Base-by-base conservation (phyloP, 2,113 vertebrate species). In the Scomber colias region DNA sequence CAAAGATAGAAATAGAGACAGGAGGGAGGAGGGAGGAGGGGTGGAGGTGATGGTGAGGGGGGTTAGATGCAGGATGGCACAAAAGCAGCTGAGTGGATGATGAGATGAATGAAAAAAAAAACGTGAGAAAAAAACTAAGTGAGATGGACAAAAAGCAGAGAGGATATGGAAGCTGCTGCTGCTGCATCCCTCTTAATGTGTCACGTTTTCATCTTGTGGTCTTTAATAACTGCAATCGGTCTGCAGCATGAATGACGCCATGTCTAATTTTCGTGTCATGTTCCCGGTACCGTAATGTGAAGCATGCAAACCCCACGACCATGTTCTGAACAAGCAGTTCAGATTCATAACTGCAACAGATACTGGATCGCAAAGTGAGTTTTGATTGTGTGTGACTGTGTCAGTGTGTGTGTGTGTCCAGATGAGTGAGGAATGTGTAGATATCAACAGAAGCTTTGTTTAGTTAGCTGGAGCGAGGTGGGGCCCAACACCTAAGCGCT, bases 371-470 rank as follows among this genome's bases (percentile, higher is more conserved):
- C 3, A 12, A 45, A 48, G 50, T 16, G 35, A 64, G 45, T 45
- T 62, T 62, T 67, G 75, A 14, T 40, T 24, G 67, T 55, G 67
- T 19, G 50, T 31, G 79, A 15, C 31, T 48, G 76, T 60, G 76
- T 54, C 35, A 44, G 55, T 48, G 71, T 49, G 55, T 59, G 66
- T 70, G 76, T 56, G 77, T 69, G 2, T 83, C 75, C 54, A 80
- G 81, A 90, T 80, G 84, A 89, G 82, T 0, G 70, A 81, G 87
- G 87, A 89, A 91, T 84, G 87, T 16, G 56, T 71, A 59, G 79
- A 85, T 84, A 89, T 89, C 84, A 91, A 90, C 85, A 88, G 84
- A 89, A 86, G 85, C 62, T 73, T 75, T 90, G 88, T 92, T 92
- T 85, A 88, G 78, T 88, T 90, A 91, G 91, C 89, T 92, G 90